Evolutionary conservation across 2,797 vertebrate genomes (phyloP).

Genomic region (Pantherophis vulpinus): DNA sequence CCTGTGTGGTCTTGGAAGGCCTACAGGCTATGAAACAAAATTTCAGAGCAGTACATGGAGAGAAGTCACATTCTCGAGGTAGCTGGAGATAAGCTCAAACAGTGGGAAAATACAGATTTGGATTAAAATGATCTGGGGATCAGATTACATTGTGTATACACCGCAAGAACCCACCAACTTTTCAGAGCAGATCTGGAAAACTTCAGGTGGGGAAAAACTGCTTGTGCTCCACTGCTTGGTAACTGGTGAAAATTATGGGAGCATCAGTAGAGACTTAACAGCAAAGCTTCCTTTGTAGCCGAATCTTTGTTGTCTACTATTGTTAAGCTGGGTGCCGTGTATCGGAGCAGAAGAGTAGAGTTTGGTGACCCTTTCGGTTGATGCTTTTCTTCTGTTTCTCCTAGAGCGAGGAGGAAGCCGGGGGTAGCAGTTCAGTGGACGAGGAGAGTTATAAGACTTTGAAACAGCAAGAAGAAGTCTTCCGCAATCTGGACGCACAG

Average conservation of each 20-base stretch:
- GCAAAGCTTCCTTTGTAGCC: background rate
- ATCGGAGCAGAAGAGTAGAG: background rate
- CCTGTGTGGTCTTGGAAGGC: background rate
- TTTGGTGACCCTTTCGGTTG: background rate
- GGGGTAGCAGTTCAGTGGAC: conserved; percentile 80
- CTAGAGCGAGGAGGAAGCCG: conserved; percentile 90
- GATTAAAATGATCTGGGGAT: background rate
- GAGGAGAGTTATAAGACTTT: conserved; percentile 92
- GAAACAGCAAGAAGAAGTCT: conserved; percentile 98
- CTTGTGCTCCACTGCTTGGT: background rate
- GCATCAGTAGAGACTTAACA: background rate
- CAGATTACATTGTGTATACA: too few relatives aligned
- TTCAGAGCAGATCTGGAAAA: background rate
- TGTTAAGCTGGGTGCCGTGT: background rate
- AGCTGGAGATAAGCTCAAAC: background rate
- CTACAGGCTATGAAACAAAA: background rate
- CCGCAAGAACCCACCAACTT: background rate
- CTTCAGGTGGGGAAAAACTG: background rate
- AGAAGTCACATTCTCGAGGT: background rate
- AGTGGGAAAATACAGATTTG: background rate
- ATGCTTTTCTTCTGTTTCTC: conserved; percentile 26
- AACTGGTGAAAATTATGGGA: background rate
- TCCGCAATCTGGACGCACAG: conserved; percentile 94
- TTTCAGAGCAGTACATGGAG: background rate
- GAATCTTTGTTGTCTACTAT: background rate